Evolutionary conservation across 1,140 invertebrate species (phyloP), one percentile per base, ranked within the genome.

Genomic region (Trissolcus basalis): DNA sequence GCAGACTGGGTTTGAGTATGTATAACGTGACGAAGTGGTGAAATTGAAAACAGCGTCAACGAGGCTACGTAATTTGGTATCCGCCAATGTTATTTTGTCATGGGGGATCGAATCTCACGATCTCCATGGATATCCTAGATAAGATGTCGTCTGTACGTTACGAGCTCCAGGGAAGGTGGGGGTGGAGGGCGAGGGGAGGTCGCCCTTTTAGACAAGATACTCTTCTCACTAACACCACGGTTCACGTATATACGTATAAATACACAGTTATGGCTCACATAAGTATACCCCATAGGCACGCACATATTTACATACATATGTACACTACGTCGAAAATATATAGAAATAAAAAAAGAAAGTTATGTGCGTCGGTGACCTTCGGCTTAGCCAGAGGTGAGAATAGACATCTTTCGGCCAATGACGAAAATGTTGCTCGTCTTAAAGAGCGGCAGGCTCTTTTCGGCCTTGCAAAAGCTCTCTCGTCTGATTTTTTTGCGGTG

Each of bases 41-140:
- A 56, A 70, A 70, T 61, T 70, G 36, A 60, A 69, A 69, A 61
- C 56, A 60, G 58, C 47, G 19, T 56, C 12, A 56, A 58, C 61
- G 19, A 27, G 19, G 19, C 19, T 55, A 36, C 56, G 45, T 60
- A 76, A 77, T 77, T 77, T 64, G 41, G 41, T 61, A 51, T 75
- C 55, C 50, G 51, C 14, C 54, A 32, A 63, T 67, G 56, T 77
- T 71, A 65, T 56, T 65, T 65, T 65, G 60, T 65, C 60, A 58
- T 58, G 67, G 65, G 58, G 63, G 61, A 77, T 64, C 61, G 54
- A 73, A 65, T 54, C 70, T 65, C 49, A 67, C 55, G 67, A 80
- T 80, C 75, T 68, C 65, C 68, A 67, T 75, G 60, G 68, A 75
- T 55, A 63, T 79, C 51, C 50, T 60, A 68, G 75, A 80, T 77